Conservation (phyloP, 1,140 invertebrate genomes). For the Eurosta solidaginis region DNA sequence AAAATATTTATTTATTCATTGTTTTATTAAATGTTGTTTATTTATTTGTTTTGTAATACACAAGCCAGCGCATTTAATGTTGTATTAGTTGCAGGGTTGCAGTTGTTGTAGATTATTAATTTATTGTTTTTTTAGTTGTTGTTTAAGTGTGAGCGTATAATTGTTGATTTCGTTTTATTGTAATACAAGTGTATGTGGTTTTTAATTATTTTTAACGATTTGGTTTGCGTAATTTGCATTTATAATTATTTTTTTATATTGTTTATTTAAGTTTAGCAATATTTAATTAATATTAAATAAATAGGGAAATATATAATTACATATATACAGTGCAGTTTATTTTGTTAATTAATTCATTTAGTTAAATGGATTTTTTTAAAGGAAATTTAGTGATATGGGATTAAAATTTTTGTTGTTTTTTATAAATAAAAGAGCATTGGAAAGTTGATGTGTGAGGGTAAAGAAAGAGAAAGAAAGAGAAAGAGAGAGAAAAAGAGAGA, state of each 20-base stretch:
- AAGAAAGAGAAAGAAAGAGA: neutral
- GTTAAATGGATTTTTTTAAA: conserved; percentile 17
- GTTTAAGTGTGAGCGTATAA: neutral
- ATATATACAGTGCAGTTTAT: no score
- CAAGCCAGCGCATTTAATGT: conserved; percentile 1
- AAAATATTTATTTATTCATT: neutral
- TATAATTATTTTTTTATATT: neutral
- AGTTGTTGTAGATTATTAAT: conserved; percentile 14
- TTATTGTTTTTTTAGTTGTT: no score
- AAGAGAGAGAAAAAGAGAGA: conserved; percentile 3
- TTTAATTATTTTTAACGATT: neutral
- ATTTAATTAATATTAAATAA: neutral
- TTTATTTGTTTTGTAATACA: neutral
- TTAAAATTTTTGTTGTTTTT: neutral
- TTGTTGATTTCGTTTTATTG: neutral
- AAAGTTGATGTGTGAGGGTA: conserved; percentile 11
- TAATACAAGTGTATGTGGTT: neutral
- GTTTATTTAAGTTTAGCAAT: neutral
- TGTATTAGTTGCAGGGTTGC: neutral
- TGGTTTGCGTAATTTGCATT: neutral
- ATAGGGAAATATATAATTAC: no score
- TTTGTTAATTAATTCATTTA: neutral
- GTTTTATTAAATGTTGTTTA: neutral
- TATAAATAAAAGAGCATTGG: neutral
- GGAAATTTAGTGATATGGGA: neutral